These are phyloP conservation scores for Eulemur rufifrons DNA, from an alignment of 2,113 vertebrate species.

Conservation along the genomic window DNA sequence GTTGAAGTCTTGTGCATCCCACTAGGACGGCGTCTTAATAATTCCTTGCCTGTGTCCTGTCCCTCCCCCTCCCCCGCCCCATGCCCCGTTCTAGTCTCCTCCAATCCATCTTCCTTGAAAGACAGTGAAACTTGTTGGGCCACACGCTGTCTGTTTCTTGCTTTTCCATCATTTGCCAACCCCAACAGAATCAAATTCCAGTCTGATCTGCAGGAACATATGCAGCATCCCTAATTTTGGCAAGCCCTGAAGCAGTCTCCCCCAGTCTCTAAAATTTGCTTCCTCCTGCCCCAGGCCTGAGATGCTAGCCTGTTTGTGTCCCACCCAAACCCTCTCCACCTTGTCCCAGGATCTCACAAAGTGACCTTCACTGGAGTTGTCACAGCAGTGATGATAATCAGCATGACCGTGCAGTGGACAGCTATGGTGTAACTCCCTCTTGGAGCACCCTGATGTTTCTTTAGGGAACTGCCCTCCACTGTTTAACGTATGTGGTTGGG, in stretches of 20 bases:
- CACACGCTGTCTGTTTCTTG: neutral
- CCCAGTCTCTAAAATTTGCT: neutral
- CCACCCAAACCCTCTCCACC: neutral
- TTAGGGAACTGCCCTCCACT: neutral
- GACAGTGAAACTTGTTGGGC: neutral
- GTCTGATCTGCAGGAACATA: neutral
- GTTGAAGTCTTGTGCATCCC: no score
- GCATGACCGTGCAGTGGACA: neutral
- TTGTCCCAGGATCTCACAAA: neutral
- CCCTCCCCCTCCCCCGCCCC: neutral
- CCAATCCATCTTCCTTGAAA: neutral
- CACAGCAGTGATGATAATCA: accelerated
- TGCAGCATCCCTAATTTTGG: neutral
- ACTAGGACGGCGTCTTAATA: neutral
- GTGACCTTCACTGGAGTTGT: accelerated
- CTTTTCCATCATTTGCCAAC: neutral
- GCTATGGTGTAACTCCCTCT: neutral
- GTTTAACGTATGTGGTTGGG: neutral
- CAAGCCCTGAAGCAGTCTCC: neutral
- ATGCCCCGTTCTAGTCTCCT: neutral
- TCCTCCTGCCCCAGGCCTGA: neutral
- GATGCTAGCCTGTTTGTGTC: neutral
- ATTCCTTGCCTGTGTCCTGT: neutral
- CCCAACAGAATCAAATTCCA: neutral
- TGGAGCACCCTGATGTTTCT: neutral